Conservation (phyloP, 2,888 invertebrate genomes). For the Lamellibrachia columna region DNA sequence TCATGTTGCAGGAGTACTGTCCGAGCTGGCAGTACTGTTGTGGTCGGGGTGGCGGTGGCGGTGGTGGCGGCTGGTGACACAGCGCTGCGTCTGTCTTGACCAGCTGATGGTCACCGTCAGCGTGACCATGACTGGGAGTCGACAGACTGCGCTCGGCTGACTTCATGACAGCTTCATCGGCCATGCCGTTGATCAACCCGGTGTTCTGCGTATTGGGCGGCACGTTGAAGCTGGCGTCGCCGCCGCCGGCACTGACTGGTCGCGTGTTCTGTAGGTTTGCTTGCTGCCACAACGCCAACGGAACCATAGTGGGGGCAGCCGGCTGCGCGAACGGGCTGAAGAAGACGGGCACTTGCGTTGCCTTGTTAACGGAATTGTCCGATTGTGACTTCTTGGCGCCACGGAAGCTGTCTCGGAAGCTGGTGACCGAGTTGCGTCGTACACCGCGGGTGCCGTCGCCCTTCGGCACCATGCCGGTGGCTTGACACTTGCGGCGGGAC, state of each 20-base stretch:
- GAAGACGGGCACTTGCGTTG: constrained; percentile 3
- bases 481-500: not conserved
- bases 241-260: not conserved
- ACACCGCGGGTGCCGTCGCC: not conserved
- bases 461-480: not conserved
- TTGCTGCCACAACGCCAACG: not conserved
- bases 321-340: constrained; percentile 1
- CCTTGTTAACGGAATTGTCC: constrained; percentile 6
- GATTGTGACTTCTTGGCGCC: constrained; percentile 5
- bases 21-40: not conserved
- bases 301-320: not conserved
- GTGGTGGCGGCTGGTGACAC: not conserved
- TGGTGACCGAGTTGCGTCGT: not conserved
- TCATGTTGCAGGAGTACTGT: constrained; percentile 4
- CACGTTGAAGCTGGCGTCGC: not conserved
- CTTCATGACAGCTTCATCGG: not conserved
- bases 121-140: not conserved
- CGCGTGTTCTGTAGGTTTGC: not conserved
- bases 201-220: not conserved
- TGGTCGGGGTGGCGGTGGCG: not conserved
- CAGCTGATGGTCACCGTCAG: not conserved
- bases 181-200: not conserved
- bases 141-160: not conserved
- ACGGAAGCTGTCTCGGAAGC: constrained; percentile 3
- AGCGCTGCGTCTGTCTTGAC: not conserved